These are phyloP conservation scores for Ophonus ardosiacus DNA, from an alignment of 2,888 invertebrate species.

Conservation along the genomic window DNA sequence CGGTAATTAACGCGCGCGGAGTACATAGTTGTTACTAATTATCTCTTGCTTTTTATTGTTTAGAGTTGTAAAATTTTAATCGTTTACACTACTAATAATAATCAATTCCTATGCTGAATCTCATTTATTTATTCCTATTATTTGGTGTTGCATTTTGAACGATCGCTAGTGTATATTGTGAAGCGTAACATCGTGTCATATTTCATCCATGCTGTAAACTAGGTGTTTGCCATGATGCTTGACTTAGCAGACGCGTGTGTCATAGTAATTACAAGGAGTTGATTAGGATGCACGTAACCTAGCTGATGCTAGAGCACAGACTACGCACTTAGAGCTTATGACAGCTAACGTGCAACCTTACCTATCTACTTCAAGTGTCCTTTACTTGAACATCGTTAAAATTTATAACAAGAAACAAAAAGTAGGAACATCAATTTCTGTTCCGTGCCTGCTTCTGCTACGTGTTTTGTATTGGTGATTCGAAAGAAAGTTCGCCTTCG, in stretches of 20 bases:
- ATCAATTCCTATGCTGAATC: too few species aligned
- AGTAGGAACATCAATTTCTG: conserved; percentile 44
- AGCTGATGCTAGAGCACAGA: background rate
- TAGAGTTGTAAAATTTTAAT: too few species aligned
- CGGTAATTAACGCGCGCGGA: too few species aligned
- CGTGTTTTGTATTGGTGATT: conserved; percentile 57
- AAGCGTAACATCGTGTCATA: background rate
- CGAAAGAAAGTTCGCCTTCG: conserved; percentile 8
- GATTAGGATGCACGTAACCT: background rate
- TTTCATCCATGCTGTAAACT: background rate
- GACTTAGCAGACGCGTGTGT: conserved; percentile 39
- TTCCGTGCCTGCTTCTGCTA: conserved; percentile 26
- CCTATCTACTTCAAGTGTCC: conserved; percentile 36
- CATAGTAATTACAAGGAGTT: conserved; percentile 55
- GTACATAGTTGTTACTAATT: too few species aligned
- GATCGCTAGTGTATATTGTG: too few species aligned
- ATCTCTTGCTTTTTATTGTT: too few species aligned
- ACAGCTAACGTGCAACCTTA: background rate
- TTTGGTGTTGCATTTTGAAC: too few species aligned
- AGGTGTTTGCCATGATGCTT: conserved; percentile 3
- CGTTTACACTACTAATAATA: too few species aligned
- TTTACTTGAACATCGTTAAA: conserved; percentile 53
- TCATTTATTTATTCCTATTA: too few species aligned
- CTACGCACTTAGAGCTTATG: background rate
- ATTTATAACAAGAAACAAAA: conserved; percentile 56